Conservation (phyloP, 2,888 invertebrate species). For the Hermaeophaga mercurialis region DNA sequence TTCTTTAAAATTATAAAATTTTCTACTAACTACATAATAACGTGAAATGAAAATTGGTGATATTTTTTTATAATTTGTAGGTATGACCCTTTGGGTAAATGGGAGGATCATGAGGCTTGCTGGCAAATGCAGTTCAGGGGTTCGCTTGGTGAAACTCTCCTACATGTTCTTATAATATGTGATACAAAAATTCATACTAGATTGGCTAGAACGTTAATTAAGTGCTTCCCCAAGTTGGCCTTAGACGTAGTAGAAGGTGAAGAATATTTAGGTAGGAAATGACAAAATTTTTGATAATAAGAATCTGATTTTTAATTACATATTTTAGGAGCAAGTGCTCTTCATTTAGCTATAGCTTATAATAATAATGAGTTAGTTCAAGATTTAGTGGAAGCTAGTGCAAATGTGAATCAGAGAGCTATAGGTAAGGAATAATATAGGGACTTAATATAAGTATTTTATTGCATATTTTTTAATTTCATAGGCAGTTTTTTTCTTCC, state of each 20-base stretch:
- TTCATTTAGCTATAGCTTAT: constrained; percentile 96
- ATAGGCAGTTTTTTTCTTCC: constrained; percentile 91
- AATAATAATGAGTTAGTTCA: constrained; percentile 94
- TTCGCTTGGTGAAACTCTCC: constrained; percentile 90
- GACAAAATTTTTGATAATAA: not conserved
- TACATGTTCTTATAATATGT: constrained; percentile 94
- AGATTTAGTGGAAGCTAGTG: constrained; percentile 89
- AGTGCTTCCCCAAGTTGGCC: constrained; percentile 88
- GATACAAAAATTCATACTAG: constrained; percentile 82
- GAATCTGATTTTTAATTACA: not conserved
- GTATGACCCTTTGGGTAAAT: constrained; percentile 86
- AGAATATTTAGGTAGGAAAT: constrained; percentile 73
- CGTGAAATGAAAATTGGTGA: no score
- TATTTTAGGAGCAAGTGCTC: constrained; percentile 79
- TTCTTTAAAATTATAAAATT: no score
- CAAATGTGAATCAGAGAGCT: constrained; percentile 90
- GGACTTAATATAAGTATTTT: not conserved
- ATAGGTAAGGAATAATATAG: constrained; percentile 65
- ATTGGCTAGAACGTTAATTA: constrained; percentile 86
- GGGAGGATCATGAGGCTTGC: constrained; percentile 91
- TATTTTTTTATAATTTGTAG: constrained; percentile 49
- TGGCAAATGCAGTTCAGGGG: constrained; percentile 98
- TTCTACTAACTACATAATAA: no score
- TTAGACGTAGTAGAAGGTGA: constrained; percentile 96
- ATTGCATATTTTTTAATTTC: not conserved